Conservation (phyloP, 2,113 vertebrate species). For the Scomber scombrus region DNA sequence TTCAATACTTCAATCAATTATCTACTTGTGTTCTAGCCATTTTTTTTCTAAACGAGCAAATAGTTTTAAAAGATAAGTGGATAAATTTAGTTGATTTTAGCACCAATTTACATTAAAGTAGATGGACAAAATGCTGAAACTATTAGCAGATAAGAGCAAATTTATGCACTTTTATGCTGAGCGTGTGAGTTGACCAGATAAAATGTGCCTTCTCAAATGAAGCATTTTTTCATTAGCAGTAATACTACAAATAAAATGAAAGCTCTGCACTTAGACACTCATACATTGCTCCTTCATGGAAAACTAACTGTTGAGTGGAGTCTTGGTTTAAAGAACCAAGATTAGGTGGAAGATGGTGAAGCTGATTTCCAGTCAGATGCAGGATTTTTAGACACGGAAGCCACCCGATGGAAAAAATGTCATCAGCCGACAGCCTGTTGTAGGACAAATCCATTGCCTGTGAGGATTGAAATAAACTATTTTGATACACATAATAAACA, state of each 20-base stretch:
- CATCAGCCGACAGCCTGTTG: slow-evolving; percentile 85
- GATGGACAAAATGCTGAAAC: neutral
- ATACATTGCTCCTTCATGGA: neutral
- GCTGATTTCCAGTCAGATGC: slow-evolving; percentile 87
- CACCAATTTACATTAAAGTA: neutral
- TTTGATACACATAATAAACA: neutral
- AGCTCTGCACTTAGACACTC: neutral
- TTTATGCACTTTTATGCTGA: neutral
- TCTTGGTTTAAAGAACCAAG: slow-evolving; percentile 67
- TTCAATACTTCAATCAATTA: neutral
- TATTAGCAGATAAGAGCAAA: neutral
- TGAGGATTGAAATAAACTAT: slow-evolving; percentile 16
- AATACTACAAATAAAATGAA: neutral
- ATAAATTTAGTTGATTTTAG: neutral
- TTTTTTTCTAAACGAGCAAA: neutral
- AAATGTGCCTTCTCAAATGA: neutral
- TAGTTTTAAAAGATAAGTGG: neutral
- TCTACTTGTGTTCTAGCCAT: neutral
- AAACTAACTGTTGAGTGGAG: slow-evolving; percentile 72
- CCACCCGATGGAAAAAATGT: slow-evolving; percentile 78
- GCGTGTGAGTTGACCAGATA: neutral
- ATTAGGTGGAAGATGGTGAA: slow-evolving; percentile 83
- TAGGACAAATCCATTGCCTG: slow-evolving; percentile 91
- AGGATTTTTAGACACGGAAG: slow-evolving; percentile 87
- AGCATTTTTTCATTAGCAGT: neutral